These are phyloP conservation scores for Myopa testacea DNA, from an alignment of 2,888 invertebrate genomes.

Conservation along the genomic window DNA sequence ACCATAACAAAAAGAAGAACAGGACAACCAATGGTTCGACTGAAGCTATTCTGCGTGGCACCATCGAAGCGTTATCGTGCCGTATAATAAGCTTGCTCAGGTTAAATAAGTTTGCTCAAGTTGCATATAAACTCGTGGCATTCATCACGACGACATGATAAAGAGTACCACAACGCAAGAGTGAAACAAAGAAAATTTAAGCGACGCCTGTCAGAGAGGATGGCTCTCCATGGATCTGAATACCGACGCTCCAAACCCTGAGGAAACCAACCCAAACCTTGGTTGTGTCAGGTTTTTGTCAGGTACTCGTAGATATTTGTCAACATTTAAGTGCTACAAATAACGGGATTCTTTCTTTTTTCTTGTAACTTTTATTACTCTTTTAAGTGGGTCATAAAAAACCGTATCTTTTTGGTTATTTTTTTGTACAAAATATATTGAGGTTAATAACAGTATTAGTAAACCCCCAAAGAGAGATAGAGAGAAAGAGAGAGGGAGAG, in stretches of 20 bases:
- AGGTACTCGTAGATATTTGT: not conserved
- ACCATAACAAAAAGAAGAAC: not conserved
- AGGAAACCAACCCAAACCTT: not conserved
- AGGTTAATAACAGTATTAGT: too few species aligned
- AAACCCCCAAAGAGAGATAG: not conserved
- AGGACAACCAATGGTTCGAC: not conserved
- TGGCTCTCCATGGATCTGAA: not conserved
- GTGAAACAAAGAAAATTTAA: not conserved
- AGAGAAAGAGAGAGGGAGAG: not conserved
- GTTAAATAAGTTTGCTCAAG: slow-evolving; percentile 13
- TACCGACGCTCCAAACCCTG: not conserved
- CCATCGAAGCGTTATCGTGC: not conserved
- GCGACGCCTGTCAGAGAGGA: not conserved
- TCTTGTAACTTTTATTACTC: not conserved
- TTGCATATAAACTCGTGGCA: slow-evolving; percentile 5
- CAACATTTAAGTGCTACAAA: too few species aligned
- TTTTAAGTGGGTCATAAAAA: not conserved
- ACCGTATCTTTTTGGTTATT: not conserved
- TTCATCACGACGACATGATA: slow-evolving; percentile 10
- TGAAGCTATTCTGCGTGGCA: too few species aligned
- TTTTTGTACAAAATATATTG: too few species aligned
- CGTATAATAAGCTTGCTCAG: not conserved
- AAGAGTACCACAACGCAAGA: not conserved
- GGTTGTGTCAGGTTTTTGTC: not conserved
- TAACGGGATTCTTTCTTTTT: not conserved